These are phyloP conservation scores for Aporrectodea caliginosa DNA, from an alignment of 1,140 invertebrate genomes.

Conservation along the genomic window DNA sequence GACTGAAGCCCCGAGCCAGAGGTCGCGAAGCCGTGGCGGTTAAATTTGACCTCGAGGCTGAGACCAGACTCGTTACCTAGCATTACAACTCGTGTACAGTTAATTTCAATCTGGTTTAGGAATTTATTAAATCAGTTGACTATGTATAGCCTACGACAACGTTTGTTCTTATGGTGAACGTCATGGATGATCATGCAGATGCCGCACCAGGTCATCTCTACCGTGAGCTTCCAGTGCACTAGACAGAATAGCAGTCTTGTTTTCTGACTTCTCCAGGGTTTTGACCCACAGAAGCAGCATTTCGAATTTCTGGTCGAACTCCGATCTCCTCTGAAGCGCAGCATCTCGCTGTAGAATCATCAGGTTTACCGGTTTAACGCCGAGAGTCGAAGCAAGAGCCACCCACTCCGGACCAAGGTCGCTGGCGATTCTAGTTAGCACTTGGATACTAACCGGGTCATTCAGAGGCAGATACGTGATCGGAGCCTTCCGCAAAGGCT, in stretches of 20 bases:
- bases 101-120: too few species aligned
- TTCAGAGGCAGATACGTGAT: background rate
- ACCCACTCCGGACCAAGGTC: conserved; percentile 13
- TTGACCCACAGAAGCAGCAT: conserved; percentile 20
- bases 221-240: background rate
- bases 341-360: conserved; percentile 3
- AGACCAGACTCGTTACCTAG: too few species aligned
- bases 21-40: too few species aligned
- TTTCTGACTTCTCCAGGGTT: background rate
- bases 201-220: conserved; percentile 11
- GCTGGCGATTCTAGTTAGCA: conserved; percentile 9
- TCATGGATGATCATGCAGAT: too few species aligned
- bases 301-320: background rate
- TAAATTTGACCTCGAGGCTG: too few species aligned
- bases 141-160: too few species aligned
- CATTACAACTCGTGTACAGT: too few species aligned
- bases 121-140: too few species aligned
- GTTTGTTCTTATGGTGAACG: too few species aligned
- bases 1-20: too few species aligned
- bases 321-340: background rate
- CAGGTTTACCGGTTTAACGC: background rate
- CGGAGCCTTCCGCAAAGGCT: background rate
- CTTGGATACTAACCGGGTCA: background rate
- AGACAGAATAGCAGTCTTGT: conserved; percentile 8
- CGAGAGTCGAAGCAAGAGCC: background rate